Conservation (phyloP, 2,113 vertebrate species). For the Syrmaticus mikado region DNA sequence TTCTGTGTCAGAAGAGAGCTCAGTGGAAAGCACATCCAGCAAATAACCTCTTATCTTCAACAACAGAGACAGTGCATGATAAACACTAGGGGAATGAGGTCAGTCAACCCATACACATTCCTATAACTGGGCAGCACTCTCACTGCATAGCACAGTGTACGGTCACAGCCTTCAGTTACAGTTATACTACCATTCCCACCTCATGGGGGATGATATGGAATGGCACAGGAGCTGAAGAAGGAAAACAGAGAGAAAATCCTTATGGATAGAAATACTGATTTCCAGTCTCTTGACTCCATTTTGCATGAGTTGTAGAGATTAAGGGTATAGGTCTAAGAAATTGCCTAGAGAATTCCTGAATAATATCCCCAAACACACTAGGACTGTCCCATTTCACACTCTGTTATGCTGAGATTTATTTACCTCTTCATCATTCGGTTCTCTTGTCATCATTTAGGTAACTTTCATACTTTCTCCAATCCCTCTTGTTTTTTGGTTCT, state of each 20-base stretch:
- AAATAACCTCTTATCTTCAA: background rate
- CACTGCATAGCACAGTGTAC: background rate
- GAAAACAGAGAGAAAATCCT: background rate
- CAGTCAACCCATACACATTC: background rate
- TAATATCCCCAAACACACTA: background rate
- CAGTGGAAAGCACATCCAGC: background rate
- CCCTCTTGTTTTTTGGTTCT: background rate
- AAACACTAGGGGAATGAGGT: background rate
- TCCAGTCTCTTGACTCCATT: background rate
- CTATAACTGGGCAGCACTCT: background rate
- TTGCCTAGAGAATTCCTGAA: background rate
- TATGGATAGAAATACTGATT: background rate
- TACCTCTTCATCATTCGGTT: background rate
- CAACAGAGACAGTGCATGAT: background rate
- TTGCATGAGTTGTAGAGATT: background rate
- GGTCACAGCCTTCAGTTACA: background rate
- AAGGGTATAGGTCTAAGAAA: background rate
- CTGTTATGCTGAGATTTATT: background rate
- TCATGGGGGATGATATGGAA: background rate
- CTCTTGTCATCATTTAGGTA: background rate
- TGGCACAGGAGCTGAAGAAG: background rate
- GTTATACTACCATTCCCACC: background rate
- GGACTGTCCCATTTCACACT: background rate
- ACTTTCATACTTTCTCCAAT: background rate
- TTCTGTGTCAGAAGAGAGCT: background rate